Percentiles rank a stretch among this genome's conserved stretches.
Conservation (phyloP, 2,113 vertebrate species). For the Embiotoca jacksoni region DNA sequence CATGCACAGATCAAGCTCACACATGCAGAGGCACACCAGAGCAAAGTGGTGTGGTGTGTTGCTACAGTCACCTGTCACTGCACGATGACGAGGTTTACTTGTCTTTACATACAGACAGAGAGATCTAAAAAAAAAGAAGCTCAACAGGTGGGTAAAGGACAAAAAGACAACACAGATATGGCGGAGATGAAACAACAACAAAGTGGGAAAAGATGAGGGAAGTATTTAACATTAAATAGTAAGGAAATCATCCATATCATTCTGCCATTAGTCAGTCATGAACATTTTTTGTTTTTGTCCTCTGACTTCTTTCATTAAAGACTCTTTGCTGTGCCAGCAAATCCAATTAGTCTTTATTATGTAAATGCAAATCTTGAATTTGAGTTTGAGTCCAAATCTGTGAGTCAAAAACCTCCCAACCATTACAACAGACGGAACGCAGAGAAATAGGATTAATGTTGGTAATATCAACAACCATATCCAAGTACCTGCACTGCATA, state of each 20-base stretch:
- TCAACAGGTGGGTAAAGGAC: background rate
- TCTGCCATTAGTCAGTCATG: too few species aligned
- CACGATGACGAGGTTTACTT: conserved; percentile 13
- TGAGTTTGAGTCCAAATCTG: background rate
- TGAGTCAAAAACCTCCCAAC: background rate
- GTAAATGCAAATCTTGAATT: background rate
- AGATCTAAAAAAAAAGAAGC: too few species aligned
- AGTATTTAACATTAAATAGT: too few species aligned
- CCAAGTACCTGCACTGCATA: background rate
- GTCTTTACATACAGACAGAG: background rate
- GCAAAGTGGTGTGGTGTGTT: background rate
- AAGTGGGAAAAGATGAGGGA: background rate
- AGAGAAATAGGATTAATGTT: background rate
- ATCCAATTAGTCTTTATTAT: background rate
- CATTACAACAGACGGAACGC: background rate
- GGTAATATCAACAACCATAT: background rate
- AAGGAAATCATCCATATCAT: background rate
- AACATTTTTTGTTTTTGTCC: background rate
- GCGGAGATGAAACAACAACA: background rate
- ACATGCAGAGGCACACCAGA: background rate
- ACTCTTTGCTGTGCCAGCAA: background rate
- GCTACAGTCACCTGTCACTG: background rate
- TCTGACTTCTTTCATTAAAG: background rate
- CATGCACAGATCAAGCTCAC: background rate
- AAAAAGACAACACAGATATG: background rate